Base-by-base conservation (phyloP, 2,888 invertebrate species). In the Argynnis bischoffii region DNA sequence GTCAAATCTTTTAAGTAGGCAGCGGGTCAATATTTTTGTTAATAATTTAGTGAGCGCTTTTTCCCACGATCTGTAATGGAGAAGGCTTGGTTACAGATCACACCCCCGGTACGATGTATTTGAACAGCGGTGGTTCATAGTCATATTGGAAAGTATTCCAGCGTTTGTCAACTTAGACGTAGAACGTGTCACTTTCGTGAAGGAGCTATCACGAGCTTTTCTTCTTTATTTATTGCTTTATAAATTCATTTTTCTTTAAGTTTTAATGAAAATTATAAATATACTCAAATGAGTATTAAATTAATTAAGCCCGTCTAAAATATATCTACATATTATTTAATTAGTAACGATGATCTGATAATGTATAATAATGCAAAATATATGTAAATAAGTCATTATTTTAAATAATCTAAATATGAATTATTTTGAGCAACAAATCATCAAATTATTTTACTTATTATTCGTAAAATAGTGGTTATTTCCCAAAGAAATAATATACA, bases 1-100 rank as follows among this genome's bases (percentile, higher is more conserved):
- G 88, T 91, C 90, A 92, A 89, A 92, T 92, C 92, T 90, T 86
- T 89, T 91, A 91, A 92, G 91, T 92, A 92, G 92, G 89, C 89
- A 91, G 86, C 87, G 81, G 81, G 91, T 92, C 87, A 92, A 92
- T 92, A 92, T 92, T 92, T 87, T 91, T 89, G 90, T 91, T 90
- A 92, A 91, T 92, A 88, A 92, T 92, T 92, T 90, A 86, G 86
- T 87, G 84, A 81, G 84, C 79, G 83, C 77, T 75, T 79, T 81
- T 90, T 91, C 90, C 90, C 91, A 90, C 90, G 90, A 82, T 78
- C 78, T 74, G 78, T 83, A 83, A 83, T 84, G 83, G 86, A 85
- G 85, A 85, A 77, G 83, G 82, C 80, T 85, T 82, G 84, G 81
- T 84, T 85, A 84, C 85, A 80, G 85, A 82, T 86, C 86, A 84